Evolutionary conservation across 2,888 invertebrate species (phyloP).

Genomic region (Fissipunctia ypsillon): DNA sequence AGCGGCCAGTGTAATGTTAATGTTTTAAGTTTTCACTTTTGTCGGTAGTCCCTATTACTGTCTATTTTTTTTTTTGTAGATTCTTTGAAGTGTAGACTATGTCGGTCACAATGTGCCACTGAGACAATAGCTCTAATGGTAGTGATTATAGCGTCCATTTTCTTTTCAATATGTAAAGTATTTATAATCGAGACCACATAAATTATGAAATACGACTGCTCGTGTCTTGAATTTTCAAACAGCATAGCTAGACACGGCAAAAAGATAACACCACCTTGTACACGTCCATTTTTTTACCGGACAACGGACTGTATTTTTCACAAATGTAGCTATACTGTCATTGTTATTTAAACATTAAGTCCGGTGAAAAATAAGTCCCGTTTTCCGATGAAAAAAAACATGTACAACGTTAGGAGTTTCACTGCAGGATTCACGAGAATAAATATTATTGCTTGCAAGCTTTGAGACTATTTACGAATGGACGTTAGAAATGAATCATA

Average conservation of each 20-base stretch:
- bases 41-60: no score
- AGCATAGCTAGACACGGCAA: not conserved
- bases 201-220: slow-evolving; percentile 2
- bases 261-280: no score
- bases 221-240: not conserved
- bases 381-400: no score
- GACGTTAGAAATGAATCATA: not conserved
- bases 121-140: slow-evolving; percentile 7
- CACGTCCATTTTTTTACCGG: no score
- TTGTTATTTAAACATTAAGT: no score
- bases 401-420: not conserved
- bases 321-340: no score
- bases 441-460: not conserved
- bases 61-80: no score
- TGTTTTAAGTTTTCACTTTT: no score
- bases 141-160: slow-evolving; percentile 21
- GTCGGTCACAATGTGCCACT: no score
- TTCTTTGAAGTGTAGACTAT: not conserved
- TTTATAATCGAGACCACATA: not conserved
- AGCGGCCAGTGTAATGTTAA: no score
- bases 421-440: not conserved
- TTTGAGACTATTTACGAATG: not conserved
- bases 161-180: slow-evolving; percentile 9
- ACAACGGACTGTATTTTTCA: no score
- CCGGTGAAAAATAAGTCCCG: no score